Base-by-base conservation (phyloP, 64 coral and sea anemone genomes). In the Actinia equina region DNA sequence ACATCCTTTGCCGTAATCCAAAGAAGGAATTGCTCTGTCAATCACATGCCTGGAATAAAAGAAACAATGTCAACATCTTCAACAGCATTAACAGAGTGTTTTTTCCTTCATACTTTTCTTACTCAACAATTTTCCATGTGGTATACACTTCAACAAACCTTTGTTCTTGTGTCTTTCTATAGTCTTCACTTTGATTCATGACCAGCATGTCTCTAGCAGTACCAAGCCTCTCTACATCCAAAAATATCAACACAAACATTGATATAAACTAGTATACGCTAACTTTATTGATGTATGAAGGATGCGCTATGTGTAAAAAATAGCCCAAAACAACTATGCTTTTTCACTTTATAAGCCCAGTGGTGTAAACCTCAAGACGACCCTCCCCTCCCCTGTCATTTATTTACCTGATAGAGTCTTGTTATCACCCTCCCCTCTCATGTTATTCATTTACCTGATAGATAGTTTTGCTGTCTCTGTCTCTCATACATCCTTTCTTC, bases 171-270 rank as follows among this genome's bases (percentile, higher is more conserved):
- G 71, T 90, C 64, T 92, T 87, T 12, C 93, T 94, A 64, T 95
- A 99, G 22, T 99, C 97, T 67, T 99, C 97, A 63, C 91, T 99
- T 86, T 99, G 97, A 44, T 99, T 99, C 97, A 99, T 99, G 54
- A 95, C 93, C 62, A 99, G 67, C 97, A 99, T 99, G 43, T 99
- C 97, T 64, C 79, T 99, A 65, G 93, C 81, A 22, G 89, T 88
- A 44, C 89, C 78, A 51, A 99, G 45, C 43, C 17, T 49, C 42
- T 18, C 78, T 81, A 22, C 8, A 52, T 51, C 27, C n/a, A n/a
- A 74, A 74, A 30, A 74, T 3, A 74, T 41, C 25, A 71, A 37
- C 8, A 26, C 14, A 63, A 16, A 63, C 60, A 18, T 18, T 17
- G 4, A 63, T 16, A 63, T 14, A 63, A 63, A 37, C 30, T 37